phyloP scores from a whole-genome alignment of 2,888 invertebrate genomes.

The Ochropleura plecta region DNA sequence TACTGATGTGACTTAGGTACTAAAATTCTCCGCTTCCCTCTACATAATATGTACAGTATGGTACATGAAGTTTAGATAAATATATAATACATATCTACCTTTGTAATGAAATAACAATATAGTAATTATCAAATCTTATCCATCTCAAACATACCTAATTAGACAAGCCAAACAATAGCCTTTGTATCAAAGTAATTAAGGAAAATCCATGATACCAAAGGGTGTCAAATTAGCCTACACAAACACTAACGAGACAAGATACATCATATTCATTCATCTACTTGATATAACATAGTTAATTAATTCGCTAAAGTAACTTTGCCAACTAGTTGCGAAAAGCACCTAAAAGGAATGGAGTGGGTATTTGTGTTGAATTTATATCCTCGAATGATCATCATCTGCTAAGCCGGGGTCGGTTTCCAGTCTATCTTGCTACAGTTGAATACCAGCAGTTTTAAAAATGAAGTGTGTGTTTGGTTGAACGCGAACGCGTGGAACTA shows the following conservation, averaged over 20 bases:
- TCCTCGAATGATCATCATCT: neutral
- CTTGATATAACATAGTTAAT: slow-evolving; percentile 31
- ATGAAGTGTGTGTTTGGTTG: no score
- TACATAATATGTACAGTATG: neutral
- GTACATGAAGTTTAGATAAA: no score
- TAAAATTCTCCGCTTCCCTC: neutral
- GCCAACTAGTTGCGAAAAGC: neutral
- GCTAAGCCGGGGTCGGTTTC: no score
- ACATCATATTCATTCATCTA: slow-evolving; percentile 39
- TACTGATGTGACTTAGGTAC: neutral
- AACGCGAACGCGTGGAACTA: no score
- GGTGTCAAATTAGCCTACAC: slow-evolving; percentile 12
- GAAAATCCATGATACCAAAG: slow-evolving; percentile 11
- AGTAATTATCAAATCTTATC: neutral
- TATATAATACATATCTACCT: neutral
- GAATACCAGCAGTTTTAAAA: no score
- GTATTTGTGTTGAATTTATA: neutral
- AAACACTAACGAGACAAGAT: slow-evolving; percentile 27
- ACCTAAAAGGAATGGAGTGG: slow-evolving; percentile 11
- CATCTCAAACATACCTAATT: slow-evolving; percentile 3
- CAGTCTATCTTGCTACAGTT: no score
- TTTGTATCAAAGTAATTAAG: neutral
- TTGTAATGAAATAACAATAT: neutral
- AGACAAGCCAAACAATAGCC: slow-evolving; percentile 19
- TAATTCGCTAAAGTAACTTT: slow-evolving; percentile 26